These are phyloP conservation scores for Tipula unca DNA, from an alignment of 2,888 invertebrate species.

Conservation along the genomic window DNA sequence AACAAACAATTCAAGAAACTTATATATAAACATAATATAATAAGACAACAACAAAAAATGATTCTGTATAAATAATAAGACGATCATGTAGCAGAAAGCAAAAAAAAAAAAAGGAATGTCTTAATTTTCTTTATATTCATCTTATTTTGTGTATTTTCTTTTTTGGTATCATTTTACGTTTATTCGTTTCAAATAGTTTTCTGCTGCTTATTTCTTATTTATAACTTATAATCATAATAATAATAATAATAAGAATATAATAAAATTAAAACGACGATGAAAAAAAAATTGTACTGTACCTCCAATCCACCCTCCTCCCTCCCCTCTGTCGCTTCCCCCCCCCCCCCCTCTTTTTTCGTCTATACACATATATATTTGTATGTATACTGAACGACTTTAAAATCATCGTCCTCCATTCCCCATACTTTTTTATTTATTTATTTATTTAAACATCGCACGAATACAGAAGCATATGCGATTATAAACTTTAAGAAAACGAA, in stretches of 20 bases:
- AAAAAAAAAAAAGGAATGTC: background rate
- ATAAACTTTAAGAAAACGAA: background rate
- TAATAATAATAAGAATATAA: background rate
- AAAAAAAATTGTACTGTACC: background rate
- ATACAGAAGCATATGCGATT: slow-evolving; percentile 2
- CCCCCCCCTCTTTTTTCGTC: too few relatives aligned
- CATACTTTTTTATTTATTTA: background rate
- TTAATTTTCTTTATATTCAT: slow-evolving; percentile 14
- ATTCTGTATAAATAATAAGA: background rate
- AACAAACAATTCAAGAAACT: background rate
- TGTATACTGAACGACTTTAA: background rate
- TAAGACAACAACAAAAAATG: background rate
- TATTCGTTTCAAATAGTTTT: background rate
- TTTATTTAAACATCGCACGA: background rate
- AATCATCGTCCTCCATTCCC: background rate
- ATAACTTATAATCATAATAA: background rate
- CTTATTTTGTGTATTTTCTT: background rate
- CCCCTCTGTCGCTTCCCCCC: too few relatives aligned
- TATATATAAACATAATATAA: background rate
- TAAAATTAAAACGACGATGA: background rate
- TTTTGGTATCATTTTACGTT: background rate
- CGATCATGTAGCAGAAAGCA: background rate
- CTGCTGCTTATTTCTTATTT: slow-evolving; percentile 8
- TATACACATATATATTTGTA: too few relatives aligned
- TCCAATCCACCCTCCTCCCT: too few relatives aligned